Percentiles rank a stretch among this genome's conserved stretches.
Evolutionary conservation across 2,113 vertebrate genomes (phyloP).

Genomic region (Erythrocercus mccallii): DNA sequence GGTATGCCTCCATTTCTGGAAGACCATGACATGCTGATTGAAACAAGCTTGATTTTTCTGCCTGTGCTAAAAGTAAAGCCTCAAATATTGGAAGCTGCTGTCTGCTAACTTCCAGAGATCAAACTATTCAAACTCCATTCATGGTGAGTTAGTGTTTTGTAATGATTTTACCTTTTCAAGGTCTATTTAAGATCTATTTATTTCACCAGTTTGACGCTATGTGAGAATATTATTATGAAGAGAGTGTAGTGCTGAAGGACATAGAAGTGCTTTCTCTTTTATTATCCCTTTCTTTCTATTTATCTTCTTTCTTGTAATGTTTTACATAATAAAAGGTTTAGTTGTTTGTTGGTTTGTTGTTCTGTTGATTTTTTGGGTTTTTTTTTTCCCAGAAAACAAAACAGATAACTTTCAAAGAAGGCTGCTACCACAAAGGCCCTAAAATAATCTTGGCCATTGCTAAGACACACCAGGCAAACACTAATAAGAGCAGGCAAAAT

Average conservation of each 20-base stretch:
- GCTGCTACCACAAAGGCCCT: neutral
- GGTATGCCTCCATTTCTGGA: neutral
- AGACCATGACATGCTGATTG: neutral
- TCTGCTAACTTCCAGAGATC: neutral
- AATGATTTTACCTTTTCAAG: neutral
- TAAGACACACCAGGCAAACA: neutral
- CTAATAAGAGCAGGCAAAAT: neutral
- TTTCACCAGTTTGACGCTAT: neutral
- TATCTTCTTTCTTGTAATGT: neutral
- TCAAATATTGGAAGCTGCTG: neutral
- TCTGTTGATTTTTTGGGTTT: neutral
- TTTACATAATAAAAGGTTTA: conserved; percentile 12
- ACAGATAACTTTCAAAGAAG: neutral
- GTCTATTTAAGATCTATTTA: neutral
- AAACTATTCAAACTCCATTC: neutral
- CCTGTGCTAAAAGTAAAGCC: neutral
- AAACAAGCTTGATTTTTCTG: neutral
- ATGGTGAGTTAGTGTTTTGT: neutral
- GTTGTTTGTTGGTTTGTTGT: neutral
- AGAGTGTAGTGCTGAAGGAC: neutral
- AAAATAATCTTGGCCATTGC: neutral
- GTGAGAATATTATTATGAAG: neutral
- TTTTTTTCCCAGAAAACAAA: neutral
- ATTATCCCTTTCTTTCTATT: neutral
- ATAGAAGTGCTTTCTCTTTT: neutral